These are phyloP conservation scores for Lottia scabra DNA, from an alignment of 2,888 invertebrate genomes.

Conservation along the genomic window DNA sequence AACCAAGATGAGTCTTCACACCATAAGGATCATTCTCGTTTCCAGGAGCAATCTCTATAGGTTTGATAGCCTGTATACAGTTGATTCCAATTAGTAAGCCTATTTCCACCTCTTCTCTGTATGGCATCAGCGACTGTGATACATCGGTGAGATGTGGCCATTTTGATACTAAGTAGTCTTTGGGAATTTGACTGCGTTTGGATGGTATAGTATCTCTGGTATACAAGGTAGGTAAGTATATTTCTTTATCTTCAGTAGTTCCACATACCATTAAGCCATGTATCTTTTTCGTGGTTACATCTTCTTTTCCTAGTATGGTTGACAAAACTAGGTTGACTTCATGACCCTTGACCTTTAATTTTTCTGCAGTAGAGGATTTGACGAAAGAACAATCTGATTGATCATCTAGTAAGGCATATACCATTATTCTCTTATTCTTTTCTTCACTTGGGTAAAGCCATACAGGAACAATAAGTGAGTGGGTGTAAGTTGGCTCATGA, in stretches of 20 bases:
- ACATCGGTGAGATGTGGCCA: background rate
- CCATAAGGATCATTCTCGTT: constrained; percentile 10
- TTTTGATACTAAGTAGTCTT: background rate
- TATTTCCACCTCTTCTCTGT: background rate
- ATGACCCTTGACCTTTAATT: background rate
- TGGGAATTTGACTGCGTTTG: background rate
- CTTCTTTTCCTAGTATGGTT: constrained; percentile 6
- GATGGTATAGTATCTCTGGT: constrained; percentile 2
- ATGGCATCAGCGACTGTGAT: constrained; percentile 7
- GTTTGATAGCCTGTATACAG: constrained; percentile 1
- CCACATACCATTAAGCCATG: constrained; percentile 9
- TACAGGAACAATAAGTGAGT: background rate
- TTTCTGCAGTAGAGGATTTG: background rate
- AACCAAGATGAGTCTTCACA: constrained; percentile 11
- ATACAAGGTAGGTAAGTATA: constrained; percentile 1
- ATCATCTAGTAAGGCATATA: background rate
- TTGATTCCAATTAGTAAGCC: background rate
- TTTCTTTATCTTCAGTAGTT: background rate
- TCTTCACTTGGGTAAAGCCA: background rate
- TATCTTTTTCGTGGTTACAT: background rate
- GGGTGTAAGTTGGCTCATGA: background rate
- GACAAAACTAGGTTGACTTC: background rate
- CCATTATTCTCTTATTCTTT: background rate
- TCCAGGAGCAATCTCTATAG: background rate
- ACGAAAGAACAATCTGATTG: background rate